Percentiles rank a stretch among this genome's conserved stretches.
phyloP scores from a whole-genome alignment of 2,888 invertebrate species.

The Latrodectus hesperus region DNA sequence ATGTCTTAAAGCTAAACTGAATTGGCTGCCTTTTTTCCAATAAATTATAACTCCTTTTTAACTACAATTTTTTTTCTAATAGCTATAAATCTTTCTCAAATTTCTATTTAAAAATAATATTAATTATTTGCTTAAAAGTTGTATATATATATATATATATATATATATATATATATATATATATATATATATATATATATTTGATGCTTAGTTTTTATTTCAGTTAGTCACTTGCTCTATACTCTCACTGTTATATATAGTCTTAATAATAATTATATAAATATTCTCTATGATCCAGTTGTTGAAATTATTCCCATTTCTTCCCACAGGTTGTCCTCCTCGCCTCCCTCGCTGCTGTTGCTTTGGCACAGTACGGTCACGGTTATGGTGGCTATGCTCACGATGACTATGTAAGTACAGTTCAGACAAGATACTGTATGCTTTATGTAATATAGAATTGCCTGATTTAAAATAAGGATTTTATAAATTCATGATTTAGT shows the following conservation, averaged over 20 bases:
- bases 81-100: neutral
- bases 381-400: constrained; percentile 11
- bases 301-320: neutral
- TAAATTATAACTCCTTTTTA: neutral
- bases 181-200: neutral
- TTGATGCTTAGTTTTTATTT: neutral
- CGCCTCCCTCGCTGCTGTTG: constrained; percentile 20
- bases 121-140: neutral
- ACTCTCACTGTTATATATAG: neutral
- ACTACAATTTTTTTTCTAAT: neutral
- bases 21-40: neutral
- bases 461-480: neutral
- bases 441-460: neutral
- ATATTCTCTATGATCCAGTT: neutral
- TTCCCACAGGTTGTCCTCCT: neutral
- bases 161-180: too few species aligned
- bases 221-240: neutral
- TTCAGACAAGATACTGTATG: neutral
- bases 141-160: too few species aligned
- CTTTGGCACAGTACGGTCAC: constrained; percentile 27
- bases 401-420: constrained; percentile 2
- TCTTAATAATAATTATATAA: neutral
- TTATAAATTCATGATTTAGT: neutral
- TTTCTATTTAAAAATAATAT: neutral
- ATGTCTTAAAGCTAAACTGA: neutral